A percentile compares a stretch with the other conserved stretches of the same genome.
Evolutionary conservation across 2,888 invertebrate genomes (phyloP).

Genomic region (Drymonia ruficornis): DNA sequence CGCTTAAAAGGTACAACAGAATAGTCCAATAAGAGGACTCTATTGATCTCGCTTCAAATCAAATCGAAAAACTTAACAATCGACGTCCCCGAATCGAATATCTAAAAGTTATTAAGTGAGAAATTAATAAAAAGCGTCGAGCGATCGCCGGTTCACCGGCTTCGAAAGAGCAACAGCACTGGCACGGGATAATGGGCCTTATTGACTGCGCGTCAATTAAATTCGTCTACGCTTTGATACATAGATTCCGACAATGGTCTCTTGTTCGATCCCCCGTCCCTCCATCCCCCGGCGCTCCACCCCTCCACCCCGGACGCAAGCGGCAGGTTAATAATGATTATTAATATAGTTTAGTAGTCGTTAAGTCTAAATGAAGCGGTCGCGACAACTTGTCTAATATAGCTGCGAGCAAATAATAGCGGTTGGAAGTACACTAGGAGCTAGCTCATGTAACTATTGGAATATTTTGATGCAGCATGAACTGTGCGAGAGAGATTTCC

Average conservation of each 20-base stretch:
- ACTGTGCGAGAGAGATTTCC: too few relatives aligned
- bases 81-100: slow-evolving; percentile 25
- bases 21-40: slow-evolving; percentile 30
- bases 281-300: slow-evolving; percentile 13
- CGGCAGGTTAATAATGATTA: slow-evolving; percentile 75
- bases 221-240: slow-evolving; percentile 66
- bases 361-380: slow-evolving; percentile 68
- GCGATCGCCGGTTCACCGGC: slow-evolving; percentile 48
- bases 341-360: slow-evolving; percentile 79
- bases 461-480: too few relatives aligned
- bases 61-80: slow-evolving; percentile 36
- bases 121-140: slow-evolving; percentile 72
- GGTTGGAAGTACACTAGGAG: slow-evolving; percentile 52
- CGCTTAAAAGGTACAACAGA: slow-evolving; percentile 27
- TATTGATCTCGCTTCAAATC: slow-evolving; percentile 28
- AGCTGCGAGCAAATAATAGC: slow-evolving; percentile 66
- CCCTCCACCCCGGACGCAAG: slow-evolving; percentile 32
- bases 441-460: slow-evolving; percentile 11
- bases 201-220: slow-evolving; percentile 67
- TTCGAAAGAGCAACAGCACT: slow-evolving; percentile 56
- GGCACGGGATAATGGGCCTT: slow-evolving; percentile 56
- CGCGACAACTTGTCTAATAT: slow-evolving; percentile 76
- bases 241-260: slow-evolving; percentile 49
- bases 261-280: slow-evolving; percentile 25
- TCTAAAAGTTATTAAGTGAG: slow-evolving; percentile 52